Percentiles rank a stretch among this genome's conserved stretches.
Evolutionary conservation across 2,113 vertebrate species (phyloP).

Genomic region (Capricornis sumatraensis): DNA sequence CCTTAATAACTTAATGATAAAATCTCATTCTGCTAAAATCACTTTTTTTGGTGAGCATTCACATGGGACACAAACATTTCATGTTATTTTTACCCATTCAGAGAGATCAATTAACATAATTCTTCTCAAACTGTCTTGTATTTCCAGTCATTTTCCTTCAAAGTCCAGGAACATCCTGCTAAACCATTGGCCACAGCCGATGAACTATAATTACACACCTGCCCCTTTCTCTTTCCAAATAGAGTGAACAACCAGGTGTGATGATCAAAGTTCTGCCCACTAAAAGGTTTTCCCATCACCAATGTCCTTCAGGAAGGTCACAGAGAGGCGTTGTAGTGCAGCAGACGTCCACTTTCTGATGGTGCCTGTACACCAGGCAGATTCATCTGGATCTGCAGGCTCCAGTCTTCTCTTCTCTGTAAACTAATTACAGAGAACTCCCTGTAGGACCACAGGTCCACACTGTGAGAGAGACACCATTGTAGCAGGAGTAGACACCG

Average conservation of each 20-base stretch:
- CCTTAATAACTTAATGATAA: neutral
- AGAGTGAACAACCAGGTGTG: neutral
- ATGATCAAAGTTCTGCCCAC: neutral
- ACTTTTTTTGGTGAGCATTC: neutral
- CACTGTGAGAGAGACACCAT: neutral
- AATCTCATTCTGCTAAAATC: neutral
- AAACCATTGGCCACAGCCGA: neutral
- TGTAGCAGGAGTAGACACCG: too few relatives aligned
- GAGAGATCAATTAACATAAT: neutral
- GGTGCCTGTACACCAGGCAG: too few relatives aligned
- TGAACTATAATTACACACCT: neutral
- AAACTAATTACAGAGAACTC: neutral
- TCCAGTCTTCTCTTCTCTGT: neutral
- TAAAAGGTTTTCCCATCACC: neutral
- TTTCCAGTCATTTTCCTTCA: neutral
- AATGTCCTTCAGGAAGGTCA: neutral
- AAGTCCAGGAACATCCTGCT: neutral
- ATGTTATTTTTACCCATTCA: neutral
- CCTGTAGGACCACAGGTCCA: neutral
- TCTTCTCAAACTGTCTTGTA: neutral
- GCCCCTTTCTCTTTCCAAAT: neutral
- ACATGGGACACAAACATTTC: neutral
- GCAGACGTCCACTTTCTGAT: neutral
- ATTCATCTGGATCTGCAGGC: neutral
- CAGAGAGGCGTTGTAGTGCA: neutral